Base-by-base conservation (phyloP, 2,113 vertebrate species). In the Tor tambroides region DNA sequence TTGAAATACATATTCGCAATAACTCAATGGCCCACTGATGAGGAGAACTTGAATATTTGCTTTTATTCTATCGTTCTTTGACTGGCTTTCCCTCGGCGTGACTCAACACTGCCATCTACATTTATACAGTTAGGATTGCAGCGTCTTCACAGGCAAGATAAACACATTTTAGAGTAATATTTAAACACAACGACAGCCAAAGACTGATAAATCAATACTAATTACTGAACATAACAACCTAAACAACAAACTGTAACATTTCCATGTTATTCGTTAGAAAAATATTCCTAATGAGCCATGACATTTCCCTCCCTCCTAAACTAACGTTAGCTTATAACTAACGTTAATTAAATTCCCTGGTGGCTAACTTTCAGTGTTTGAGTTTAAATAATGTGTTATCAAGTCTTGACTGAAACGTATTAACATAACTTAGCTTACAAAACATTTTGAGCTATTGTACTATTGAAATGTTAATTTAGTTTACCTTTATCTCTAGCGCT, bases 81-180 rank as follows among this genome's bases (percentile, higher is more conserved):
- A 38, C 14, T 76, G 41, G 65, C 2, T 67, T 67, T 71, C 67
- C 5, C 43, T 12, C 1, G 32, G 65, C 78, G 2, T 59, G 30
- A 77, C 43, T 76, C 83, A 81, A 82, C 41, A 77, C 83, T 82
- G 75, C 77, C 78, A 76, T 77, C 87, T 88, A 43, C 51, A 43
- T 76, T 74, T 26, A 32, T 69, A 30, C 14, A 32, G 15, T 0
- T 7, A 32, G 65, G 2, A 3, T 32, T 35, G 30, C 65, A 69
- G 14, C 2, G 5, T 3, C 63, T 5, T 63, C 59, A 63, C 11
- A 63, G 5, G 61, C 26, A 28, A 28, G 30, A 3, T 3, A 30
- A 67, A 49, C 46, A 49, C 46, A 15, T 49, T 12, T 46, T 3
- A 61, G 59, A 26, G n/a, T 28, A 72, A 30, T 69, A 69, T 32